Evolutionary conservation across 2,888 invertebrate species (phyloP), one percentile per base, ranked within the genome.

Genomic region (Sympetrum striolatum): DNA sequence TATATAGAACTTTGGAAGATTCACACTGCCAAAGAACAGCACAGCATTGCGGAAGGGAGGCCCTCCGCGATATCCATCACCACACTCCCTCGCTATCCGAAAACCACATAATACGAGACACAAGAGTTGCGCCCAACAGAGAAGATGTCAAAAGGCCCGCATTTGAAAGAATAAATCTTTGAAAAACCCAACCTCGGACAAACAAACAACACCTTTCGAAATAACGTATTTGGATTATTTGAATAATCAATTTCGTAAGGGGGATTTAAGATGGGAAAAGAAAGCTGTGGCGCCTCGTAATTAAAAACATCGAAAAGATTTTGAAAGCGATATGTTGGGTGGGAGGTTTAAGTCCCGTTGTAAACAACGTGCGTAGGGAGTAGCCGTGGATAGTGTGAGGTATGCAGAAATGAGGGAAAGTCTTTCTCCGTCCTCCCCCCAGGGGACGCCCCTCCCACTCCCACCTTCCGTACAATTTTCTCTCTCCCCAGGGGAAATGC

Each of bases 351-450:
- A 82, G 82, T 37, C 22, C 53, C 15, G 53, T 60, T 22, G 82
- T 58, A 82, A 82, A 58, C 82, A 82, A 58, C 58, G 82, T 3
- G 82, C 39, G 53, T n/a, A 81, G 81, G n/a, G 81, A 44, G 81
- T 44, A 39, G 81, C 60, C 18, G n/a, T 60, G 44, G 44, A n/a
- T 22, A 44, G n/a, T 37, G 80, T 18, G 80, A 35, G 37, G 80
- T 39, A 44, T 44, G 81, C 44, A 53, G 53, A 53, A 82, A n/a
- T 58, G 35, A 80, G 82, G 81, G 82, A 48, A 82, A 82, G 48
- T 48, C 48, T 58, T 82, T 48, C 58, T 35, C 60, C 82, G 82
- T 18, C 58, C 58, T 35, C 82, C 31, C 80, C 80, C 44, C 35
- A 35, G 58, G 82, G 81, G 12, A 2, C 73, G 25, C 12, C 18